Percentiles rank a stretch among this genome's conserved stretches.
phyloP scores from a whole-genome alignment of 2,797 vertebrate genomes.

The Sylvilagus floridanus region DNA sequence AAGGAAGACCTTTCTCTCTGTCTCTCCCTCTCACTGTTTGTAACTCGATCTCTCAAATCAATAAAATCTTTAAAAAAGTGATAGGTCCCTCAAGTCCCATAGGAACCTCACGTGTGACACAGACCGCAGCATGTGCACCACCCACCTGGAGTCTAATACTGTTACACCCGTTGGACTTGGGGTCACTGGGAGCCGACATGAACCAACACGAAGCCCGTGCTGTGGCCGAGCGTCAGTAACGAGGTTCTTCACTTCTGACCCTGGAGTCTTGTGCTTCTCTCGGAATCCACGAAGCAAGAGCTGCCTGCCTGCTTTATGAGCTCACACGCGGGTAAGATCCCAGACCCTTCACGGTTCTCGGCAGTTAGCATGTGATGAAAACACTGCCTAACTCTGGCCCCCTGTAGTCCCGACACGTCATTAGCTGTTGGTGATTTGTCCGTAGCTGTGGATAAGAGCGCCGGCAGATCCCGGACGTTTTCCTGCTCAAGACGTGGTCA shows the following conservation, averaged over 20 bases:
- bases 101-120: not conserved
- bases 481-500: not conserved
- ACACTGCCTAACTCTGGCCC: not conserved
- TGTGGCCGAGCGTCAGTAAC: not conserved
- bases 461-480: not conserved
- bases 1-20: no score
- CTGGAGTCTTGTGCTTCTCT: not conserved
- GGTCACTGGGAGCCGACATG: not conserved
- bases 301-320: not conserved
- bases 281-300: no score
- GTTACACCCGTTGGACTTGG: no score
- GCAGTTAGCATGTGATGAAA: not conserved
- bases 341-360: not conserved
- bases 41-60: no score
- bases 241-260: not conserved
- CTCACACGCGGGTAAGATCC: not conserved
- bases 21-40: no score
- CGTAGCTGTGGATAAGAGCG: not conserved
- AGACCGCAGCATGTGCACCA: not conserved
- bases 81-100: not conserved
- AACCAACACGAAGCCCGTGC: not conserved
- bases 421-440: no score
- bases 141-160: no score
- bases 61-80: no score
- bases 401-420: no score